Conservation (phyloP, 2,797 vertebrate species). For the Darevskia mixta region DNA sequence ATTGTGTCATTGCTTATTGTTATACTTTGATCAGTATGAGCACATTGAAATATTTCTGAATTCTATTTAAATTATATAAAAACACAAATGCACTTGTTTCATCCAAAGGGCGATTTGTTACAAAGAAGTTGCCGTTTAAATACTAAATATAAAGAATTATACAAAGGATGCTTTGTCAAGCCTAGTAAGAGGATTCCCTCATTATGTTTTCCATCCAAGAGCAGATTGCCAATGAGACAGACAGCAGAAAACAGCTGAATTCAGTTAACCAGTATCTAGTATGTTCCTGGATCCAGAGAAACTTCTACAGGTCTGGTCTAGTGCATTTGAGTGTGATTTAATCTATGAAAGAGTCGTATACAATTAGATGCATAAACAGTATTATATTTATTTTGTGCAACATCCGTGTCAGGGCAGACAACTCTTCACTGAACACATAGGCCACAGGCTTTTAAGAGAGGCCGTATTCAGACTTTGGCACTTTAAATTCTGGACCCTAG, state of each 20-base stretch:
- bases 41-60: background rate
- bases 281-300: background rate
- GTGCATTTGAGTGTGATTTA: background rate
- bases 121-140: conserved; percentile 5
- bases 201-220: conserved; percentile 12
- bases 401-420: background rate
- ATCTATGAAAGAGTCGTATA: background rate
- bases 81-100: background rate
- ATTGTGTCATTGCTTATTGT: background rate
- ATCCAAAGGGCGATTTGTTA: background rate
- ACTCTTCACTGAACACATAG: background rate
- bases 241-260: background rate
- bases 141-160: conserved; percentile 4
- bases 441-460: background rate
- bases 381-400: background rate
- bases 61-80: background rate
- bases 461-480: background rate
- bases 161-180: conserved; percentile 2
- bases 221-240: background rate
- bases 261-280: background rate
- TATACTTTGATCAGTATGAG: background rate
- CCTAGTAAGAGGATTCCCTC: conserved; percentile 3
- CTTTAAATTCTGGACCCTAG: conserved; percentile 8
- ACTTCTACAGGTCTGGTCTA: background rate
- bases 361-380: background rate